Evolutionary conservation across 1,140 invertebrate species (phyloP).

Genomic region (Myzus persicae): DNA sequence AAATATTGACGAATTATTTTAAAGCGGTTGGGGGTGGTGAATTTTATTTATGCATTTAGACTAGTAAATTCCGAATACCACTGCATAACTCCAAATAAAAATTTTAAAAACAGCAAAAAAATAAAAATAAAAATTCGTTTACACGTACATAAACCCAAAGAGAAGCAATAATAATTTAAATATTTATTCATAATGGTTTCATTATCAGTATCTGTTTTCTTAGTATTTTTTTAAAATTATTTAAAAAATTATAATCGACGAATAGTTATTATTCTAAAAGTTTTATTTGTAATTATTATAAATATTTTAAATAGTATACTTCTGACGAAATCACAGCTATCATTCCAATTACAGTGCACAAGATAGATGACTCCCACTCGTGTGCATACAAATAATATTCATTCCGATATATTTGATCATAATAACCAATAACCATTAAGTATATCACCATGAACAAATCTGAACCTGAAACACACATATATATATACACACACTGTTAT

Average conservation of each 20-base stretch:
- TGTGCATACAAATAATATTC: slow-evolving; percentile 72
- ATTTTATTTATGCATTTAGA: no score
- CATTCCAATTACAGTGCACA: slow-evolving; percentile 23
- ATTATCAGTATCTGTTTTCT: not conserved
- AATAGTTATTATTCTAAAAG: not conserved
- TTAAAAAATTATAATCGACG: not conserved
- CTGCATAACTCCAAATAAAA: not conserved
- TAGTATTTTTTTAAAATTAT: not conserved
- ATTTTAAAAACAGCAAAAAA: not conserved
- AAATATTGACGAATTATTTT: not conserved
- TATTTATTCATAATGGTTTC: not conserved
- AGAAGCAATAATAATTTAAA: not conserved
- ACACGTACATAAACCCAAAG: not conserved
- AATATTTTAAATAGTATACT: slow-evolving; percentile 62
- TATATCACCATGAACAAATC: slow-evolving; percentile 84
- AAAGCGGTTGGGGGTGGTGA: not conserved
- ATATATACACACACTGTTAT: not conserved
- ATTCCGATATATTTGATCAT: slow-evolving; percentile 73
- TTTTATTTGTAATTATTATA: not conserved
- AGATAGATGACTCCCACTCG: slow-evolving; percentile 70
- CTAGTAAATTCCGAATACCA: not conserved
- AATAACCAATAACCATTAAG: slow-evolving; percentile 74
- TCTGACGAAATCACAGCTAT: slow-evolving; percentile 40
- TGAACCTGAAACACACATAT: slow-evolving; percentile 67
- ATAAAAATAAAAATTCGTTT: not conserved